Evolutionary conservation across 2,888 invertebrate genomes (phyloP).

Genomic region (Meiosimyza decipiens): DNA sequence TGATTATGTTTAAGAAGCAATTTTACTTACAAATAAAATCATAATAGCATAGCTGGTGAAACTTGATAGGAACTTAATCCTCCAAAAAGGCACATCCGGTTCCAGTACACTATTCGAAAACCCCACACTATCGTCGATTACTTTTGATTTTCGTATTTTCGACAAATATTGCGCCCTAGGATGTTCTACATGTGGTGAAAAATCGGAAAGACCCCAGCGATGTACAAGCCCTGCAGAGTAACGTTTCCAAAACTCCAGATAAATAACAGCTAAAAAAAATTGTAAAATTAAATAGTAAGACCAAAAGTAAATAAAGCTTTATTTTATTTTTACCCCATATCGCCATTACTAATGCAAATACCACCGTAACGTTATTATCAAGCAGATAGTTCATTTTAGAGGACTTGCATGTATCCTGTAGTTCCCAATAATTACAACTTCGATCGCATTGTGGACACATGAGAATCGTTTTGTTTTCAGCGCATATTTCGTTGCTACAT

Average conservation of each 20-base stretch:
- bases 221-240: constrained; percentile 83
- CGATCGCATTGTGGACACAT: constrained; percentile 88
- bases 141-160: constrained; percentile 70
- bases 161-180: constrained; percentile 81
- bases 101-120: constrained; percentile 73
- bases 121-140: constrained; percentile 67
- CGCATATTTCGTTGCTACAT: constrained; percentile 72
- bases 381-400: constrained; percentile 81
- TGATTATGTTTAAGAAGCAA: too few relatives aligned
- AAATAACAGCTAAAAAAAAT: constrained; percentile 71
- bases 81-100: constrained; percentile 82
- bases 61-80: constrained; percentile 76
- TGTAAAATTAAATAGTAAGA: not conserved
- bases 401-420: constrained; percentile 78
- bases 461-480: constrained; percentile 68
- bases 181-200: constrained; percentile 79
- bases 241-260: constrained; percentile 86
- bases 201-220: constrained; percentile 83
- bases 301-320: not conserved
- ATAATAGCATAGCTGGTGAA: constrained; percentile 77
- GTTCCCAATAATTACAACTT: constrained; percentile 79
- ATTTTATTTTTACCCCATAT: constrained; percentile 74
- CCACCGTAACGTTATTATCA: constrained; percentile 83
- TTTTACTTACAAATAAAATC: constrained; percentile 61
- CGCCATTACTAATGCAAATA: constrained; percentile 84